Conservation (phyloP, 1,140 invertebrate species). For the Theocolax elegans region DNA sequence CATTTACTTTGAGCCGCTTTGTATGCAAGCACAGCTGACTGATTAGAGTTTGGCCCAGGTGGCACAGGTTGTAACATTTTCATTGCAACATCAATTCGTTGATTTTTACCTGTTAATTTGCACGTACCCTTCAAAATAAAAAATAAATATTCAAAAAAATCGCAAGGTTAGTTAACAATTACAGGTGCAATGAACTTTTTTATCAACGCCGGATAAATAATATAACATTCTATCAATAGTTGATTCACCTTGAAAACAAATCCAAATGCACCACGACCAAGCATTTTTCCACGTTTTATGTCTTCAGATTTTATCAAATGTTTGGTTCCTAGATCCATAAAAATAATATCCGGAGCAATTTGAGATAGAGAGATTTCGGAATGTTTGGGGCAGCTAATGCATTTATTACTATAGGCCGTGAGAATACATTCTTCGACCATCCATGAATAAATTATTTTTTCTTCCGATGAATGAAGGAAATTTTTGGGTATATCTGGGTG, state of each 20-base stretch:
- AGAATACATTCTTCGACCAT: conserved; percentile 97
- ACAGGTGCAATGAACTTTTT: no score
- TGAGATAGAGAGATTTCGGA: conserved; percentile 77
- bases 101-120: conserved; percentile 71
- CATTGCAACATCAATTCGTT: conserved; percentile 84
- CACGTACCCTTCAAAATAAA: conserved; percentile 70
- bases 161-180: no score
- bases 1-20: conserved; percentile 89
- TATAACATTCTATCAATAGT: background rate
- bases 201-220: no score
- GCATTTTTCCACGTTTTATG: conserved; percentile 80
- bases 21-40: conserved; percentile 81
- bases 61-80: conserved; percentile 96
- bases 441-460: conserved; percentile 74
- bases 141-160: conserved; percentile 6
- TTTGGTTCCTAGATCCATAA: conserved; percentile 86
- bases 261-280: conserved; percentile 97
- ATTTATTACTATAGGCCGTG: conserved; percentile 79
- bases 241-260: conserved; percentile 83
- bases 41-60: conserved; percentile 81
- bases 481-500: conserved; percentile 68
- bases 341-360: conserved; percentile 89
- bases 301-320: conserved; percentile 83
- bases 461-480: conserved; percentile 49
- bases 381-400: conserved; percentile 80